Percentiles rank a stretch among this genome's conserved stretches.
These are phyloP conservation scores for Hyppa rectilinea DNA, from an alignment of 2,888 invertebrate species.

Conservation along the genomic window DNA sequence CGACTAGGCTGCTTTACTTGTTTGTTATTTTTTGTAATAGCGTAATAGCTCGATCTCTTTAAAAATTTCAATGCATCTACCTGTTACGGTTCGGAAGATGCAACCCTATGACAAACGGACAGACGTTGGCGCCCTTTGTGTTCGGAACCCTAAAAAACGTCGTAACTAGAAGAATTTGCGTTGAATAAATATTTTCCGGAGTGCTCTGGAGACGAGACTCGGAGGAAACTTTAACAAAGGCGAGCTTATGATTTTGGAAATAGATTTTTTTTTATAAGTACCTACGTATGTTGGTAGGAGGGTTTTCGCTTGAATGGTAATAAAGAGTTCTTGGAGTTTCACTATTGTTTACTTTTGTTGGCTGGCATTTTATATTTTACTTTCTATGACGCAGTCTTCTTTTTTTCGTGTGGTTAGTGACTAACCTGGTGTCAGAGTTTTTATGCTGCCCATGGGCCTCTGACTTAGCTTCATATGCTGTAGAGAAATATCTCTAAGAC, in stretches of 20 bases:
- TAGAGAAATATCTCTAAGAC: too few relatives aligned
- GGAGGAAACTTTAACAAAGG: conserved; percentile 54
- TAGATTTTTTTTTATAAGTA: conserved; percentile 9
- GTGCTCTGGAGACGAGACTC: conserved; percentile 40
- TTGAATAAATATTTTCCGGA: conserved; percentile 74
- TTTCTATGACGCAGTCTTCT: neutral
- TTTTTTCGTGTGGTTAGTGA: too few relatives aligned
- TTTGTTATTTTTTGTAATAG: too few relatives aligned
- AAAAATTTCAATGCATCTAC: neutral
- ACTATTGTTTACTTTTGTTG: conserved; percentile 19
- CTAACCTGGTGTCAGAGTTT: too few relatives aligned
- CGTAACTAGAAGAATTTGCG: conserved; percentile 58
- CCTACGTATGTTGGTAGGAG: neutral
- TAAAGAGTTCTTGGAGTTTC: neutral
- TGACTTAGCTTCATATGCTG: too few relatives aligned
- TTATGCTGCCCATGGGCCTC: too few relatives aligned
- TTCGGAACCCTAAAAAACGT: conserved; percentile 5
- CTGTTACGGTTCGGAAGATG: neutral
- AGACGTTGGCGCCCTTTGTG: neutral
- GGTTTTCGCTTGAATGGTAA: conserved; percentile 13
- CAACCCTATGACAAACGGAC: neutral
- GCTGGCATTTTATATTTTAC: neutral
- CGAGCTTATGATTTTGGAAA: conserved; percentile 40
- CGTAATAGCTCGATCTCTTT: too few relatives aligned
- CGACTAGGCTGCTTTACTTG: too few relatives aligned